Conservation (phyloP, 2,888 invertebrate species). For the Dicranocentrus wangi region DNA sequence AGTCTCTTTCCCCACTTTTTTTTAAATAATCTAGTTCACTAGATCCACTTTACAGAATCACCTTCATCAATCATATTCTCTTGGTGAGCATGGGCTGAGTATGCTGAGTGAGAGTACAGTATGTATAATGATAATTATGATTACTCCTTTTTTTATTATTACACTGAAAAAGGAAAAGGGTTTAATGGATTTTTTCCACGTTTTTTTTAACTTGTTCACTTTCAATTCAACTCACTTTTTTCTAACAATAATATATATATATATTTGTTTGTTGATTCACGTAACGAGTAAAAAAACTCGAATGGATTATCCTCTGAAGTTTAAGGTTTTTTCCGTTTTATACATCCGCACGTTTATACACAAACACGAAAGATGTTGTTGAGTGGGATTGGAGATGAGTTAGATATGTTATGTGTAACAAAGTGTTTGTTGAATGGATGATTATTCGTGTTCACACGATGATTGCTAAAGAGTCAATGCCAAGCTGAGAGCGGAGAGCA, state of each 20-base stretch:
- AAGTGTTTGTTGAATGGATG: no score
- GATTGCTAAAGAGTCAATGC: conserved; percentile 60
- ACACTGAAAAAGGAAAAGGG: background rate
- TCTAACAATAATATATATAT: no score
- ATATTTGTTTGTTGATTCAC: no score
- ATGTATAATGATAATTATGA: background rate
- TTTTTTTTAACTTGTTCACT: conserved; percentile 29
- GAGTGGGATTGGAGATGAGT: no score
- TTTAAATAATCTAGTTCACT: conserved; percentile 14
- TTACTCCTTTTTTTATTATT: background rate
- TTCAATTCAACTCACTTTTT: conserved; percentile 24
- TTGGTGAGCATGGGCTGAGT: no score
- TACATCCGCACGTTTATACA: no score
- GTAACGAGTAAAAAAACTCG: no score
- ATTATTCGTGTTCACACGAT: conserved; percentile 36
- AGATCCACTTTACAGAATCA: background rate
- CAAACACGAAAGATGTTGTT: no score
- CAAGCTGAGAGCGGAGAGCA: conserved; percentile 24
- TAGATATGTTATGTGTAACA: no score
- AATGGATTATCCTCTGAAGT: no score
- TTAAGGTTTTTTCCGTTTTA: no score
- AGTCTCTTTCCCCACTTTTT: conserved; percentile 24
- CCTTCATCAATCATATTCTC: background rate
- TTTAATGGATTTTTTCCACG: background rate
- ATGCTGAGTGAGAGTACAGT: background rate